Conservation (phyloP, 2,797 vertebrate species). For the Centropyge bicolor region DNA sequence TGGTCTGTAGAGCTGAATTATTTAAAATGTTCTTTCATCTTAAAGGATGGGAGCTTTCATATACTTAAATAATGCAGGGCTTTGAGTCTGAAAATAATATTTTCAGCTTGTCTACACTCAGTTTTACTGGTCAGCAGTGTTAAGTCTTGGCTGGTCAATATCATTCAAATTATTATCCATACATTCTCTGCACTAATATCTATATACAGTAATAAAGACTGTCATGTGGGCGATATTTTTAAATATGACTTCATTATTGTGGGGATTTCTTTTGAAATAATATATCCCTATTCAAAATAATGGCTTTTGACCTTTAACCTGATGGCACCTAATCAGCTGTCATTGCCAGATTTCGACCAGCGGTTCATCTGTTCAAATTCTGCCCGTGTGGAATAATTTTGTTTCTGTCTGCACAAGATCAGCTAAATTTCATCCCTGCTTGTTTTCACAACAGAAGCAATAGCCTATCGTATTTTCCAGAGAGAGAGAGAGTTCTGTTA, state of each 20-base stretch:
- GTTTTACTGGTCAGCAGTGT: background rate
- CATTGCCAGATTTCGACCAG: background rate
- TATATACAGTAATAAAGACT: background rate
- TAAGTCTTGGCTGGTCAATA: background rate
- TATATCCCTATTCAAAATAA: background rate
- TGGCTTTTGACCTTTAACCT: background rate
- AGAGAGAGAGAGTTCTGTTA: background rate
- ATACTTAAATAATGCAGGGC: conserved; percentile 48
- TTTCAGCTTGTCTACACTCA: background rate
- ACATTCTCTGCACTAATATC: background rate
- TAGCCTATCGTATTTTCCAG: background rate
- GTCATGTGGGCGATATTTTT: no score
- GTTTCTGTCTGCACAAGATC: background rate
- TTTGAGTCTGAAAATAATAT: conserved; percentile 21
- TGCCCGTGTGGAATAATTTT: background rate
- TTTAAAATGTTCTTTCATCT: conserved; percentile 39
- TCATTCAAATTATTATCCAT: background rate
- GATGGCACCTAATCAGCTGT: background rate
- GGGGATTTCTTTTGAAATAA: background rate
- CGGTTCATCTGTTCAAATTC: background rate
- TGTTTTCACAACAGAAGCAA: conserved; percentile 24
- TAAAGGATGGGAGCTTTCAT: conserved; percentile 1
- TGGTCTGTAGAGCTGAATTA: conserved; percentile 51
- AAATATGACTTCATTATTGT: background rate
- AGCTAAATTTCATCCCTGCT: background rate